Conservation (phyloP, 2,113 vertebrate species). For the Limnothrissa miodon region DNA sequence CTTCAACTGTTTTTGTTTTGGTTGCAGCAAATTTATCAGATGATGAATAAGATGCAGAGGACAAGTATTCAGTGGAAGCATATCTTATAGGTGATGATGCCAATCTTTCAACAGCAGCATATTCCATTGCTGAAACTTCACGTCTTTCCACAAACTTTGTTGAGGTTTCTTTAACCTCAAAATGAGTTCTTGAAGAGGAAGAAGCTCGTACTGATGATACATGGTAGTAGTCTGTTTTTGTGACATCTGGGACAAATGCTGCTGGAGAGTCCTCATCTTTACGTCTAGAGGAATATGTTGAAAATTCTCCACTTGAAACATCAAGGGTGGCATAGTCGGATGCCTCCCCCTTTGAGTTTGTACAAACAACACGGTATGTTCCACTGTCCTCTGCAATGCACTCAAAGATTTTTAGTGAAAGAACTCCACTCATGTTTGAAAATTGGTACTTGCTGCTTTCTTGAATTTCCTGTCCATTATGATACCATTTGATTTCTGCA, state of each 20-base stretch:
- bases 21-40: constrained; percentile 69
- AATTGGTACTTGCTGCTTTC: constrained; percentile 88
- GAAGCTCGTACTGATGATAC: constrained; percentile 83
- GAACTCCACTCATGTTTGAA: constrained; percentile 87
- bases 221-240: constrained; percentile 87
- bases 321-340: constrained; percentile 96
- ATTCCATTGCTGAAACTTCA: constrained; percentile 78
- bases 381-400: constrained; percentile 92
- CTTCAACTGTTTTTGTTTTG: constrained; percentile 74
- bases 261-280: constrained; percentile 84
- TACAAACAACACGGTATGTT: constrained; percentile 88
- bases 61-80: constrained; percentile 67
- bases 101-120: constrained; percentile 73
- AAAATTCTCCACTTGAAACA: constrained; percentile 85
- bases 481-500: constrained; percentile 88
- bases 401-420: constrained; percentile 86
- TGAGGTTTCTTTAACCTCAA: constrained; percentile 82
- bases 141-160: constrained; percentile 79
- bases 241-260: constrained; percentile 82
- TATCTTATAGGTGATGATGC: constrained; percentile 66
- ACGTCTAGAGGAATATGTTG: constrained; percentile 85
- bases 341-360: constrained; percentile 92
- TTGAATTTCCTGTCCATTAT: constrained; percentile 83
- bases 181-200: constrained; percentile 80
- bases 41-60: constrained; percentile 63